phyloP scores from a whole-genome alignment of 2,797 vertebrate genomes.

The Hozukius guyotensis region DNA sequence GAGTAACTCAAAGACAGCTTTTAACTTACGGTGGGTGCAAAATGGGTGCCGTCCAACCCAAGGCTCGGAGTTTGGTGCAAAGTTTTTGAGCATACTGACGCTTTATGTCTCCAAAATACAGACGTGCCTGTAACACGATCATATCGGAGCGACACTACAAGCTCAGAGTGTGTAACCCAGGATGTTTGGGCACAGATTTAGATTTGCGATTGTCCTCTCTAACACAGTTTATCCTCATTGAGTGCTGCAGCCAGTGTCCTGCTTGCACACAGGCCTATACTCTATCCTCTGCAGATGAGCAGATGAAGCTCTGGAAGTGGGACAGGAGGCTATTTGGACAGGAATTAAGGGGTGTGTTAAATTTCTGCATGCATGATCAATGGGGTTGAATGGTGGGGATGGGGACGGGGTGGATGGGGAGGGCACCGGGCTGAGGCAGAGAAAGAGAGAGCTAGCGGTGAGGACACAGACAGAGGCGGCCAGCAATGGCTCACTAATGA shows the following conservation, averaged over 20 bases:
- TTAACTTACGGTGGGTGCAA: slow-evolving; percentile 23
- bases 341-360: slow-evolving; percentile 93
- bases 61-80: slow-evolving; percentile 12
- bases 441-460: slow-evolving; percentile 40
- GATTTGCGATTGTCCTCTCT: slow-evolving; percentile 33
- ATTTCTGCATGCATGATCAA: slow-evolving; percentile 99
- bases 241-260: slow-evolving; percentile 36
- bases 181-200: slow-evolving; percentile 27
- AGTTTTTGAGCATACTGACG: neutral
- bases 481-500: slow-evolving; percentile 88
- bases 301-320: slow-evolving; percentile 73
- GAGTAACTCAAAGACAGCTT: slow-evolving; percentile 49
- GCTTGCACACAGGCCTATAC: slow-evolving; percentile 33
- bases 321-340: slow-evolving; percentile 85
- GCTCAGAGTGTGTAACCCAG: neutral
- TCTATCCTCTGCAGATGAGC: slow-evolving; percentile 84
- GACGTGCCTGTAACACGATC: neutral
- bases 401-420: neutral
- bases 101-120: neutral
- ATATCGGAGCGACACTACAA: neutral
- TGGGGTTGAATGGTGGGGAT: slow-evolving; percentile 82
- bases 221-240: slow-evolving; percentile 15
- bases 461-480: slow-evolving; percentile 61
- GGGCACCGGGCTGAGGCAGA: slow-evolving; percentile 33
- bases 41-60: neutral